Conservation (phyloP, 2,888 invertebrate species). For the Diloba caeruleocephala region DNA sequence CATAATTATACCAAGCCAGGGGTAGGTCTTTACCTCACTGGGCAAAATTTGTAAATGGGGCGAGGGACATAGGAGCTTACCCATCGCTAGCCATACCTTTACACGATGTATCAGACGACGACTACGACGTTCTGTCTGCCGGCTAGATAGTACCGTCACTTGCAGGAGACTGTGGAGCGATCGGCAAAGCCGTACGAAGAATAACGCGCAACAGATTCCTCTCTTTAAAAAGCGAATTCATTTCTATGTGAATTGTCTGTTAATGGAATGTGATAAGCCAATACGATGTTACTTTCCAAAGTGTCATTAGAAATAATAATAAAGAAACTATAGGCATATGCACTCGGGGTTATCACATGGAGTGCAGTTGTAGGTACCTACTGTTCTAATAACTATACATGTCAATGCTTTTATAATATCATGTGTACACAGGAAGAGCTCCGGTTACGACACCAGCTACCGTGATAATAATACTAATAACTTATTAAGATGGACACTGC, state of each 20-base stretch:
- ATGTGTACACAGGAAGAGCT: constrained; percentile 53
- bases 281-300: constrained; percentile 1
- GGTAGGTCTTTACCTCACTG: too few species aligned
- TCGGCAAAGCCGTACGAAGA: too few species aligned
- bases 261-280: background rate
- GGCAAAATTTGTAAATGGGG: too few species aligned
- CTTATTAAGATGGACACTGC: constrained; percentile 17
- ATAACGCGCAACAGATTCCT: too few species aligned
- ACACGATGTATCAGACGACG: too few species aligned
- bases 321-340: constrained; percentile 32
- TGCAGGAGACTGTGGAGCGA: too few species aligned
- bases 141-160: too few species aligned
- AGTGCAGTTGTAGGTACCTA: constrained; percentile 21
- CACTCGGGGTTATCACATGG: constrained; percentile 44
- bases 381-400: constrained; percentile 36
- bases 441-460: constrained; percentile 44
- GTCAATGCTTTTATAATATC: constrained; percentile 47
- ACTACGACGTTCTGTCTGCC: too few species aligned
- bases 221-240: too few species aligned
- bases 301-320: constrained; percentile 23
- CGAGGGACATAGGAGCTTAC: too few species aligned
- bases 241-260: background rate
- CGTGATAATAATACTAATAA: constrained; percentile 37
- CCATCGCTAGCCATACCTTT: too few species aligned
- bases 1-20: too few species aligned